Evolutionary conservation across 2,888 invertebrate species (phyloP), one percentile per base, ranked within the genome.

Genomic region (Halictus ligatus): DNA sequence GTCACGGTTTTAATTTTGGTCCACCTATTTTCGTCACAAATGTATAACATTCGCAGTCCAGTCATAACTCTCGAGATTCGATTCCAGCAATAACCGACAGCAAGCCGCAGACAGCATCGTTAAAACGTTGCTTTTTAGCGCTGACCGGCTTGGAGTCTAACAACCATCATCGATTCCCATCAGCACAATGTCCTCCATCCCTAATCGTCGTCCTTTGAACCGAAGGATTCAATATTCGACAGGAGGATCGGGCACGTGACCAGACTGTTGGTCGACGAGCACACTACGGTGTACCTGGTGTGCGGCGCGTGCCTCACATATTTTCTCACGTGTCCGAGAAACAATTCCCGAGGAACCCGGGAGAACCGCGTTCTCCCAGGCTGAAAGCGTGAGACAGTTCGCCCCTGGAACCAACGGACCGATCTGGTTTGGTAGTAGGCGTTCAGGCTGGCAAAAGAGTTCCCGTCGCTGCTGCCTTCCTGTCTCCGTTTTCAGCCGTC

Each of bases 371-470:
- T 25, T 25, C 60, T 60, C 60, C 60, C 91, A 89, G 89, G 88
- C 83, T 76, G 85, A 81, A 85, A 89, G 86, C 93, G 93, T 93
- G 92, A 91, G 93, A 93, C 88, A 91, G 85, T 90, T 87, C 82
- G 87, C 92, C 88, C 88, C 91, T 88, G 86, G 89, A 91, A 90
- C 88, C 89, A 89, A 80, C 90, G 69, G 88, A 89, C 74, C 90
- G 92, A 93, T 92, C 93, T 90, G 89, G 87, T 91, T 93, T 89
- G 83, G 92, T 93, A 93, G 91, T 93, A 93, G 93, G 93, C 92
- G 90, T 89, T 88, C 91, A 93, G 91, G 76, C 83, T 29, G 78
- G 80, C 81, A 83, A 92, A 93, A 93, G 92, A 93, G 93, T 93
- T 89, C 78, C 35, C 67, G 67, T 60, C 46, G 78, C 64, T 48